These are phyloP conservation scores for Peromyscus californicus DNA, from an alignment of 2,113 vertebrate genomes.

Conservation along the genomic window DNA sequence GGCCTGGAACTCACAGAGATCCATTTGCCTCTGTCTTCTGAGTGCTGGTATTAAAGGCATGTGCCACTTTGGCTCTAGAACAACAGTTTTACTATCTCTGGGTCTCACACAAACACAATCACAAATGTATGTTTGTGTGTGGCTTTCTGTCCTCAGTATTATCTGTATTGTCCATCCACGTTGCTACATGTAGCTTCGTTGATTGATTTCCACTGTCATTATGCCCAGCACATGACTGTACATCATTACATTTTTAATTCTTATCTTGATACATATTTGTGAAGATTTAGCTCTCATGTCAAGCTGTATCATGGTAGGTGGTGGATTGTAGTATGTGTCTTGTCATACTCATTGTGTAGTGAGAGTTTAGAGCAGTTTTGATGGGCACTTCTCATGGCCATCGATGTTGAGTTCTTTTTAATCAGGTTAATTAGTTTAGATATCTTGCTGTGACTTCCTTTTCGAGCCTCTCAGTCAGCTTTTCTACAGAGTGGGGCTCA, in stretches of 20 bases:
- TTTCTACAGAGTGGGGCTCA: background rate
- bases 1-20: background rate
- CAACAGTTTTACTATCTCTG: background rate
- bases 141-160: background rate
- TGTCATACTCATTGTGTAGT: background rate
- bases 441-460: background rate
- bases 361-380: background rate
- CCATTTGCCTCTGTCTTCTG: background rate
- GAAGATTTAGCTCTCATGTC: background rate
- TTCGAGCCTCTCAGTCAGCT: background rate
- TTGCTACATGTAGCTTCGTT: background rate
- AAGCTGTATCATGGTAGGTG: background rate
- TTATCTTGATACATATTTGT: background rate
- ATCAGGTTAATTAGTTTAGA: background rate
- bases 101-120: background rate
- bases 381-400: background rate
- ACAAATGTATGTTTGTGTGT: background rate
- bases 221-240: fast-evolving
- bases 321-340: background rate
- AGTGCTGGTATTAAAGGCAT: background rate
- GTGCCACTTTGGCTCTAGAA: background rate
- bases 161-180: background rate
- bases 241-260: background rate
- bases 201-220: background rate
- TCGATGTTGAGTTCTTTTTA: background rate